These are phyloP conservation scores for Hemaris fuciformis DNA, from an alignment of 2,888 invertebrate species.

Conservation along the genomic window DNA sequence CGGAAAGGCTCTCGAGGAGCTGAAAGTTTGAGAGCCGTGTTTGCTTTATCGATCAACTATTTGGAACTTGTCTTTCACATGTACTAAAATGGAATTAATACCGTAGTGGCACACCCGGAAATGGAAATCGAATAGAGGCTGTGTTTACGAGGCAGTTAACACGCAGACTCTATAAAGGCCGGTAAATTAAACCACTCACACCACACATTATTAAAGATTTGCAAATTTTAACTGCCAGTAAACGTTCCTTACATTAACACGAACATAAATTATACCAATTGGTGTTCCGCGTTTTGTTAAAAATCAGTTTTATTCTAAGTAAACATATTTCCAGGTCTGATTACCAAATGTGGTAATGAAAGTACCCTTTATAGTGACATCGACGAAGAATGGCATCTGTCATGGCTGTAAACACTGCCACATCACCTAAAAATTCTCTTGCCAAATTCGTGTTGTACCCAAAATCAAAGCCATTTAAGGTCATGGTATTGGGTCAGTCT, in stretches of 20 bases:
- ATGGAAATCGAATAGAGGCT: neutral
- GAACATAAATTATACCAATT: too few species aligned
- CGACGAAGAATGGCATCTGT: constrained; percentile 30
- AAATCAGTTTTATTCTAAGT: too few species aligned
- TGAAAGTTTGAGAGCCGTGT: neutral
- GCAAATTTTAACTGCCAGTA: neutral
- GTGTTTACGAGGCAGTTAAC: neutral
- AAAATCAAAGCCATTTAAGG: constrained; percentile 85
- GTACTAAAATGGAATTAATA: neutral
- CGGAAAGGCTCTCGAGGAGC: neutral
- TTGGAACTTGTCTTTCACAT: neutral
- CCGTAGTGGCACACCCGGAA: neutral
- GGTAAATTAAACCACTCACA: neutral
- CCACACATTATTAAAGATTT: neutral
- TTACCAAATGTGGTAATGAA: constrained; percentile 11
- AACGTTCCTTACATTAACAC: too few species aligned
- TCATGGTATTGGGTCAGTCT: constrained; percentile 90
- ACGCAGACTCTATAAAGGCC: neutral
- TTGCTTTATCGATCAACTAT: neutral
- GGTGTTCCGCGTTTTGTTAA: too few species aligned
- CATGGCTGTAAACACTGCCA: constrained; percentile 61
- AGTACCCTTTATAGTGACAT: neutral
- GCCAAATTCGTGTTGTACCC: constrained; percentile 85
- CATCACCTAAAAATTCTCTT: constrained; percentile 85
- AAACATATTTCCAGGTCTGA: constrained; percentile 2